Base-by-base conservation (phyloP, 1,140 invertebrate genomes). In the Carposina sasakii region DNA sequence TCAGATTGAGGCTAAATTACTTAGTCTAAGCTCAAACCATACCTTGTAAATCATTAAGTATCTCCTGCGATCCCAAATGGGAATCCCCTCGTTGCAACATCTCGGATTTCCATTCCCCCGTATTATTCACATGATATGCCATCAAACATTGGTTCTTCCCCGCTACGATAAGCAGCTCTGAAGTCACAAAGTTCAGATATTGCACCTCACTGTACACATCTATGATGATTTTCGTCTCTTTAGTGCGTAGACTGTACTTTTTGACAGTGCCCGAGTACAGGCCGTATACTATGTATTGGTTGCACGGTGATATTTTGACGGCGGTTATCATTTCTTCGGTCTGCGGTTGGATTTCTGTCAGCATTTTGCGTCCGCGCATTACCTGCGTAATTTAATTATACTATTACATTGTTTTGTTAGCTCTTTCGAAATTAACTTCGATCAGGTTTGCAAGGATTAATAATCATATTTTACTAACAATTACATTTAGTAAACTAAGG, bases 1-100 rank as follows among this genome's bases (percentile, higher is more conserved):
- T n/a, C n/a, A n/a, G n/a, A n/a, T n/a, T n/a, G n/a, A n/a, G n/a
- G n/a, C n/a, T n/a, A n/a, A n/a, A n/a, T n/a, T n/a, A n/a, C n/a
- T n/a, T n/a, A n/a, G n/a, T n/a, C n/a, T n/a, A n/a, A 5, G 24
- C 24, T 26, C 5, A 6, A 34, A 17, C 42, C 45, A 51, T 54
- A 82, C 78, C 73, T 56, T 79, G 64, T 45, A 75, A 65, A 57
- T 76, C 74, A 54, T 83, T 74, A 6, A 83, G 46, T 30, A 81
- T 60, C 48, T 83, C 79, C 50, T 76, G 76, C 5, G 79, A 83
- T 0, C 79, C 79, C 2, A 83, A 49, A 53, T 73, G 59, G 4
- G 60, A 60, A n/a, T 71, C 74, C 0, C 77, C 77, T 3, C 50
- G 44, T 39, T 78, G 71, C 34, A 83, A 26, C 77, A 81, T 83